These are phyloP conservation scores for Drosophila eohydei DNA, from an alignment of 2,888 invertebrate genomes.

Conservation along the genomic window DNA sequence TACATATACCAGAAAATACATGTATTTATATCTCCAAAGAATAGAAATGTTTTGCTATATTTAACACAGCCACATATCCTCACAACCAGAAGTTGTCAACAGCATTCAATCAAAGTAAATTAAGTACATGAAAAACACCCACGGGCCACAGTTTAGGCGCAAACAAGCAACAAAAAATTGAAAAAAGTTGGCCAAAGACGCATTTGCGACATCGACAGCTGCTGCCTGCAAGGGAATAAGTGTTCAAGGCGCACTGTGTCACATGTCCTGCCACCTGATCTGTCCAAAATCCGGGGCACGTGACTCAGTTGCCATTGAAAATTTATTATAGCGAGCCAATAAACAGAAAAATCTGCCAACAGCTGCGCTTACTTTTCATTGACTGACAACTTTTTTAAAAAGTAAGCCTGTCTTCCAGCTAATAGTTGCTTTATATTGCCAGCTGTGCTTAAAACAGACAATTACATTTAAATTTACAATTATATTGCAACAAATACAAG, in stretches of 20 bases:
- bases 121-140: constrained; percentile 26
- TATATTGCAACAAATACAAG: neutral
- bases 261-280: constrained; percentile 63
- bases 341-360: constrained; percentile 3
- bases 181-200: constrained; percentile 3
- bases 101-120: constrained; percentile 66
- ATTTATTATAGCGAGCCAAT: constrained; percentile 20
- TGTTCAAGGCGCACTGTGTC: constrained; percentile 40
- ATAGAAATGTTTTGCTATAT: constrained; percentile 44
- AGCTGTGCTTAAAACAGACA: neutral
- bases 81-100: constrained; percentile 39
- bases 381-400: neutral
- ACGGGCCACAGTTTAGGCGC: neutral
- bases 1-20: neutral
- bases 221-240: constrained; percentile 17
- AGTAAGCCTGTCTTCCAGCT: neutral
- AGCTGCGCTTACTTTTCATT: neutral
- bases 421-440: neutral
- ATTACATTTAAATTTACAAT: neutral
- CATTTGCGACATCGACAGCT: constrained; percentile 22
- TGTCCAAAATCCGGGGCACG: constrained; percentile 12
- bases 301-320: constrained; percentile 25
- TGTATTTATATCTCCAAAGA: constrained; percentile 40
- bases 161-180: neutral
- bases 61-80: constrained; percentile 37